Conservation (phyloP, 2,113 vertebrate genomes). For the Cryptotis parvus region DNA sequence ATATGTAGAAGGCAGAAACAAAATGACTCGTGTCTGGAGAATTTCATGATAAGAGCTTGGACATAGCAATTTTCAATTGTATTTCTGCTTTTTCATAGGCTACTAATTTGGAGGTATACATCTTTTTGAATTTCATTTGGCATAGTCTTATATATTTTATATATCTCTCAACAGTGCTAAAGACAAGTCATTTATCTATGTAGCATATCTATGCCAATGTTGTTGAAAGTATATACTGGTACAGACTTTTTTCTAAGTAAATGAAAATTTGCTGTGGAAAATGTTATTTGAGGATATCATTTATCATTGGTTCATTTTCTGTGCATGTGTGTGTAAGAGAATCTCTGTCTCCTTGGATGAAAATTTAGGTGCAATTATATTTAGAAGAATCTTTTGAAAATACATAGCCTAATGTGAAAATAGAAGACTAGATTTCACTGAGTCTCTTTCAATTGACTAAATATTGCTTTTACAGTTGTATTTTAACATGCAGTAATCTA, state of each 20-base stretch:
- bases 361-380: constrained; percentile 55
- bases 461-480: constrained; percentile 46
- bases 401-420: constrained; percentile 75
- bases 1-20: neutral
- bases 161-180: constrained; percentile 51
- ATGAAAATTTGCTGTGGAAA: constrained; percentile 5
- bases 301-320: constrained; percentile 62
- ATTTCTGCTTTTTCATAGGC: constrained; percentile 53
- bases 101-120: constrained; percentile 41
- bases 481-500: constrained; percentile 53
- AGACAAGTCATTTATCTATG: constrained; percentile 57
- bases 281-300: constrained; percentile 32
- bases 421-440: constrained; percentile 65
- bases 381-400: constrained; percentile 70
- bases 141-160: constrained; percentile 67
- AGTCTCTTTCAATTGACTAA: constrained; percentile 54
- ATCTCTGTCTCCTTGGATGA: constrained; percentile 71
- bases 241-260: constrained; percentile 65
- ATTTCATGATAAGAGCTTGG: neutral
- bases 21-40: constrained; percentile 45
- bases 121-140: constrained; percentile 67
- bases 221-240: constrained; percentile 35
- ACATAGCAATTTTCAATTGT: constrained; percentile 9
- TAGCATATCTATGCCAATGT: constrained; percentile 21
- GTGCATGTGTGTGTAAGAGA: constrained; percentile 19